Percentiles rank a stretch among this genome's conserved stretches.
Conservation (phyloP, 2,113 vertebrate species). For the Microtus richardsoni region DNA sequence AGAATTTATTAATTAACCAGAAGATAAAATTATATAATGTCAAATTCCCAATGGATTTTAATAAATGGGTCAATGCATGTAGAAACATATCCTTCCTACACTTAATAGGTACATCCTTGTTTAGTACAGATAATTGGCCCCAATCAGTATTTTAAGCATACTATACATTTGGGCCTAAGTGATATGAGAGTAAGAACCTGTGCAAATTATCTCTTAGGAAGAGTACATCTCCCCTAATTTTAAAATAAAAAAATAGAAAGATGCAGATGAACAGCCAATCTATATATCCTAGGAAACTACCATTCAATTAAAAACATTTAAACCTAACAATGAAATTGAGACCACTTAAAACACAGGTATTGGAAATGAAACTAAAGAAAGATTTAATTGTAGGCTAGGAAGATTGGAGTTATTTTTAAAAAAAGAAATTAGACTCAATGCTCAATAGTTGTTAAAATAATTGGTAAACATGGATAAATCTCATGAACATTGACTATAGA, state of each 20-base stretch:
- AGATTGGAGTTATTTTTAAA: neutral
- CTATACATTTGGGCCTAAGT: neutral
- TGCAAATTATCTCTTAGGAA: neutral
- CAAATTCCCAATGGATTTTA: neutral
- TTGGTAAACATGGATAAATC: conserved; percentile 32
- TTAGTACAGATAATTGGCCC: neutral
- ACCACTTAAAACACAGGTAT: conserved; percentile 18
- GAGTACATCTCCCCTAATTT: neutral
- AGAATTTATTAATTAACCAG: neutral
- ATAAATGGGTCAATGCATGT: neutral
- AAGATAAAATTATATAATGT: neutral
- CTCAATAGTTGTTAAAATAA: conserved; percentile 3
- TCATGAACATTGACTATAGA: neutral
- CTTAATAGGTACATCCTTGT: neutral
- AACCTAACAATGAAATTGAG: conserved; percentile 6
- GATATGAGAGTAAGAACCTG: neutral
- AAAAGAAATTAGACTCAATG: conserved; percentile 34
- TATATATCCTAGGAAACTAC: conserved; percentile 28
- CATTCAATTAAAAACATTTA: conserved; percentile 51
- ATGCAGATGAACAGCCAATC: conserved; percentile 47
- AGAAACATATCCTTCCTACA: neutral
- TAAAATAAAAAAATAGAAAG: neutral
- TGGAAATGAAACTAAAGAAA: conserved; percentile 34
- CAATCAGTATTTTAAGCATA: neutral
- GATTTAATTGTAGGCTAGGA: neutral